Conservation (phyloP, 1,140 invertebrate genomes). For the Temnothorax nylanderi region DNA sequence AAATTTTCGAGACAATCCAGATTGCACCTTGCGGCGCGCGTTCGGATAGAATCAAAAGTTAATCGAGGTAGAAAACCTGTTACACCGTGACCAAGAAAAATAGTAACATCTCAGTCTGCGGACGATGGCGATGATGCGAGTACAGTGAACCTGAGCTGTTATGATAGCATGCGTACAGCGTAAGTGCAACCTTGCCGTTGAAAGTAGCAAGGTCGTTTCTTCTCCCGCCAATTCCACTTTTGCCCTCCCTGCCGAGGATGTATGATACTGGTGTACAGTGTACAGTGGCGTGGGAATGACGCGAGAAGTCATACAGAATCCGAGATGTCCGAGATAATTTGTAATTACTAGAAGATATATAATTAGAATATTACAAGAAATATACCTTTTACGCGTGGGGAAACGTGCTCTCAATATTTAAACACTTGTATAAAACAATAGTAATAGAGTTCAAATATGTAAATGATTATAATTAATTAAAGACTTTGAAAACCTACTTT, state of each 20-base stretch:
- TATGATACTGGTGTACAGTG: constrained; percentile 4
- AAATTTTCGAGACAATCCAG: not conserved
- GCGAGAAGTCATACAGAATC: not conserved
- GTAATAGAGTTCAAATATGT: not conserved
- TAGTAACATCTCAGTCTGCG: constrained; percentile 5
- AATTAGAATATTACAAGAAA: not conserved
- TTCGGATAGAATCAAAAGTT: not conserved
- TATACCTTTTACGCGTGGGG: not conserved
- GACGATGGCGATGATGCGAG: constrained; percentile 29
- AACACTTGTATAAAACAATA: not conserved
- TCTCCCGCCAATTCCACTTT: constrained; percentile 64
- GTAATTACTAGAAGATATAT: not conserved
- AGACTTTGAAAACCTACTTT: too few relatives aligned
- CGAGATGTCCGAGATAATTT: constrained; percentile 6
- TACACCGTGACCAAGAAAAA: not conserved
- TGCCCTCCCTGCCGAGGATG: constrained; percentile 25
- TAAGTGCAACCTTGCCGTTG: constrained; percentile 74
- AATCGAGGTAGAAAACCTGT: not conserved
- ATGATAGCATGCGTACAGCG: constrained; percentile 56
- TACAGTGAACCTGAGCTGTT: constrained; percentile 72
- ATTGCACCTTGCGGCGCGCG: not conserved
- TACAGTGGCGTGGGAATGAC: constrained; percentile 28
- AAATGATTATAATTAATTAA: too few relatives aligned
- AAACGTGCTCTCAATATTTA: constrained; percentile 11
- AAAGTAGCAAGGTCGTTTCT: constrained; percentile 75